Evolutionary conservation across 2,888 invertebrate genomes (phyloP), one percentile per base, ranked within the genome.

Genomic region (Leucania comma): DNA sequence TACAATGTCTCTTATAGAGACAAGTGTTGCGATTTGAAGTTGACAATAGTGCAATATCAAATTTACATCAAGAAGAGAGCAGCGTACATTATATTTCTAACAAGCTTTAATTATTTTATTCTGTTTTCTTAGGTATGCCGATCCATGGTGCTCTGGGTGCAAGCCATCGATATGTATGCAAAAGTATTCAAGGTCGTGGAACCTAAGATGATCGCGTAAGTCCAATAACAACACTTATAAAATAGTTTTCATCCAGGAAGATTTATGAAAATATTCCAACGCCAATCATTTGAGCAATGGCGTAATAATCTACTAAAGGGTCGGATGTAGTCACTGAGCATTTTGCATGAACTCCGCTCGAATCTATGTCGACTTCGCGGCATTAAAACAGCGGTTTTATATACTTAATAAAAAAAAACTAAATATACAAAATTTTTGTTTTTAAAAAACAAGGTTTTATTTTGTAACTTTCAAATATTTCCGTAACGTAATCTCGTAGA

Each of bases 81-180:
- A 46, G 2, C 20, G 14, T 20, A 20, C 20, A 5, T 46, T 20
- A 46, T 46, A 5, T 20, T 20, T 0, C 14, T 42, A 46, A 20
- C 12, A 38, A 38, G 38, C 14, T 38, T 3, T 38, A 38, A 38
- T 38, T 38, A 14, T 42, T 42, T 1, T 20, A 6, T 48, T n/a
- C 8, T 48, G 8, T n/a, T 48, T 46, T 56, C 46, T 5, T 97
- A 98, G 97, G 99, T 98, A 0, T 98, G 99, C 88, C 98, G 97
- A 83, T 99, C 98, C 12, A 97, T 99, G 94, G 98, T 99, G 84
- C 97, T 99, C 91, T 99, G 99, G 99, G 99, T 99, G 10, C 97
- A 98, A 88, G 99, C 99, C 0, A 98, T 99, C 81, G 98, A 99
- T 86, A 97, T 97, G 89, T 99, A 99, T 89, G 97, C 98, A 0